Conservation (phyloP, 1,140 invertebrate genomes). For the Temnothorax longispinosus region DNA sequence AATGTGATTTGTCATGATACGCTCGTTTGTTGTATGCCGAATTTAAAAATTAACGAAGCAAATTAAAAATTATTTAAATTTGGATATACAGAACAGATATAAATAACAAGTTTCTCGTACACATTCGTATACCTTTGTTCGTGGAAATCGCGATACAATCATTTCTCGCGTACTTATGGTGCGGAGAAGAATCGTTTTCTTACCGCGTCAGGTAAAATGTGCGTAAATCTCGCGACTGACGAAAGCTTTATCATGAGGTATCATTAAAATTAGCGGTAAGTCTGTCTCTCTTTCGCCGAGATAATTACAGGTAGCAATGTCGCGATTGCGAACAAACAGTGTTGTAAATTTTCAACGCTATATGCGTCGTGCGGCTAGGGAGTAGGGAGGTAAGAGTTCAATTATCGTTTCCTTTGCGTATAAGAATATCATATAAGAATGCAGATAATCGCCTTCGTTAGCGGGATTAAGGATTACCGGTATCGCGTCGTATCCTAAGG, state of each 20-base stretch:
- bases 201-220: conserved; percentile 49
- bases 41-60: background rate
- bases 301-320: conserved; percentile 57
- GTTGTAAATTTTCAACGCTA: conserved; percentile 64
- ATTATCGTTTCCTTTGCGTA: conserved; percentile 51
- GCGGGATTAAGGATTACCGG: conserved; percentile 44
- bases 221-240: conserved; percentile 49
- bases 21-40: background rate
- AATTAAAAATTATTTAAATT: background rate
- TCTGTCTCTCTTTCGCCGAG: background rate
- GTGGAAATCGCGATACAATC: background rate
- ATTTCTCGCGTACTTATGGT: background rate
- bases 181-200: conserved; percentile 51
- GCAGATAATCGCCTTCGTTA: conserved; percentile 53
- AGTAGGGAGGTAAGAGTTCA: conserved; percentile 6
- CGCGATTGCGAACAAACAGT: conserved; percentile 53
- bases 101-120: conserved; percentile 24
- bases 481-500: conserved; percentile 19
- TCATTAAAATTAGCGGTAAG: conserved; percentile 65
- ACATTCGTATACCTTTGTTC: background rate
- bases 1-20: background rate
- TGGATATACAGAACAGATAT: background rate
- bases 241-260: conserved; percentile 52
- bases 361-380: background rate
- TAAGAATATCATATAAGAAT: conserved; percentile 19